Conservation (phyloP, 2,888 invertebrate genomes). For the Volucella inanis region DNA sequence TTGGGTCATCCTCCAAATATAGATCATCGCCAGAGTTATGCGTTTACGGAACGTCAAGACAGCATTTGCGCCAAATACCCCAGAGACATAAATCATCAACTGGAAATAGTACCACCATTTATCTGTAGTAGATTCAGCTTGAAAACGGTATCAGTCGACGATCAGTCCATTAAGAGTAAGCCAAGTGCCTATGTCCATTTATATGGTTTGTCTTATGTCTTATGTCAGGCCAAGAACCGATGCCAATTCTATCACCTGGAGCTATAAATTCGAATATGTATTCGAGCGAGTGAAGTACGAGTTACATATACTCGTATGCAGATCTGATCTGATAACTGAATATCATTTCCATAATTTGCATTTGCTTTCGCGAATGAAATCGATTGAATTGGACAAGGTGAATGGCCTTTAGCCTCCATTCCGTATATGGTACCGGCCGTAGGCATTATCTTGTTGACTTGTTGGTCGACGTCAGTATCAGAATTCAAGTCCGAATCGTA, state of each 20-base stretch:
- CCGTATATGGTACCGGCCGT: neutral
- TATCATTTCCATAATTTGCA: conserved; percentile 33
- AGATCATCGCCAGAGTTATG: neutral
- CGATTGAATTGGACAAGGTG: conserved; percentile 28
- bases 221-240: neutral
- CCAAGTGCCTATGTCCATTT: neutral
- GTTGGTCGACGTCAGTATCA: neutral
- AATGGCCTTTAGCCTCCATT: conserved; percentile 40
- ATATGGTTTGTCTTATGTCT: neutral
- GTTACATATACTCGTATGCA: too few species aligned
- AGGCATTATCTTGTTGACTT: conserved; percentile 5
- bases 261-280: conserved; percentile 54
- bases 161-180: conserved; percentile 30
- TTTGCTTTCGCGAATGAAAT: conserved; percentile 18
- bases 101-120: neutral
- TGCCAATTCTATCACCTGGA: conserved; percentile 30
- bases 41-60: neutral
- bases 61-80: neutral
- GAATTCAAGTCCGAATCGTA: too few species aligned
- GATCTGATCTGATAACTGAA: too few species aligned
- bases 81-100: neutral
- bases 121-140: neutral
- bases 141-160: conserved; percentile 25
- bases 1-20: conserved; percentile 33
- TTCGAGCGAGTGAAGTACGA: conserved; percentile 17